phyloP scores from a whole-genome alignment of 2,797 vertebrate species.

The Psittacula echo region DNA sequence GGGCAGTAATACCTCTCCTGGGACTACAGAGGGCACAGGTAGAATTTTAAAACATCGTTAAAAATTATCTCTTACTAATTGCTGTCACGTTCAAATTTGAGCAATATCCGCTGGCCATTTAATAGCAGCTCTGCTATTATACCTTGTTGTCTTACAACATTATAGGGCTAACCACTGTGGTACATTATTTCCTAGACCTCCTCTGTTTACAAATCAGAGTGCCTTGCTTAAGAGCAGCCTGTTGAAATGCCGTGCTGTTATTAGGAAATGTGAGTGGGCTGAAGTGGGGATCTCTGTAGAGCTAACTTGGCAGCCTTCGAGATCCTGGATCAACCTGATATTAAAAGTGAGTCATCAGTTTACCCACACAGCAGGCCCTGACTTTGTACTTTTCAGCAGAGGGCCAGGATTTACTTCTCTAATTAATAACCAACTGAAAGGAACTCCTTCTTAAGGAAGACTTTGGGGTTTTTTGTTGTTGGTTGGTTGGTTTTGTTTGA shows the following conservation, averaged over 20 bases:
- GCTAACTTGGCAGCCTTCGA: conserved; percentile 77
- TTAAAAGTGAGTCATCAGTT: conserved; percentile 86
- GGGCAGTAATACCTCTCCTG: conserved; percentile 16
- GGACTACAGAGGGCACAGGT: background rate
- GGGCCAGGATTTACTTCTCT: conserved; percentile 57
- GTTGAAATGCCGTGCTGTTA: conserved; percentile 75
- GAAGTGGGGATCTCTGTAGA: conserved; percentile 80
- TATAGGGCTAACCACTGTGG: background rate
- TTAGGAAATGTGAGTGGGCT: conserved; percentile 83
- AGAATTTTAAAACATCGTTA: conserved; percentile 16
- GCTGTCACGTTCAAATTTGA: background rate
- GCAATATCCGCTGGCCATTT: background rate
- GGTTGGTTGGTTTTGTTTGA: background rate
- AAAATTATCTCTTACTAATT: conserved; percentile 50
- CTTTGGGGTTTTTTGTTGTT: background rate
- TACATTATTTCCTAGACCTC: conserved; percentile 46
- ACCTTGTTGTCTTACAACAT: conserved; percentile 3
- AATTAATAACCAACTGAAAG: conserved; percentile 76
- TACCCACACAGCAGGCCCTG: conserved; percentile 80
- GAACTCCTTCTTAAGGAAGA: conserved; percentile 66
- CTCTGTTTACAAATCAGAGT: conserved; percentile 79
- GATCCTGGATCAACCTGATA: conserved; percentile 81
- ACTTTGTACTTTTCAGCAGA: conserved; percentile 77
- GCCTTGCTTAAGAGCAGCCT: conserved; percentile 56
- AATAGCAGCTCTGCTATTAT: background rate